These are phyloP conservation scores for Callinectes sapidus DNA, from an alignment of 2,888 invertebrate species.

Conservation along the genomic window DNA sequence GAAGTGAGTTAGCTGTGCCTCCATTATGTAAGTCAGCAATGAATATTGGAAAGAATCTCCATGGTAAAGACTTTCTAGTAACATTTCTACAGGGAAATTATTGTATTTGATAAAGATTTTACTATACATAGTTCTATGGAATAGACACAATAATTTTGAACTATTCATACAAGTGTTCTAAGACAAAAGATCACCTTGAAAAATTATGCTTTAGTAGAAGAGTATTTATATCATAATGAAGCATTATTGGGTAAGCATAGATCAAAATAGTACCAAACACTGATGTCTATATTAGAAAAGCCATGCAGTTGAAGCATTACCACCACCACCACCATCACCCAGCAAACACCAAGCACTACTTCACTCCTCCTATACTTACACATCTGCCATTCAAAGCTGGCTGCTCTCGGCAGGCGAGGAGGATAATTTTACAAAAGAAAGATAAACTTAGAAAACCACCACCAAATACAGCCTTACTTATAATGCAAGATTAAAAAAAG, in stretches of 20 bases:
- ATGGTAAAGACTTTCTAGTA: neutral
- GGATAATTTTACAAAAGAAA: slow-evolving; percentile 64
- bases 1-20: too few species aligned
- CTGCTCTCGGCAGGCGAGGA: slow-evolving; percentile 77
- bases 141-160: neutral
- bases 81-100: neutral
- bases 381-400: slow-evolving; percentile 82
- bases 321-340: too few species aligned
- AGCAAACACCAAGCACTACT: slow-evolving; percentile 43
- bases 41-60: too few species aligned
- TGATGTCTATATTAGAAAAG: neutral
- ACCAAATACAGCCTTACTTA: slow-evolving; percentile 57
- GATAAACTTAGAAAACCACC: slow-evolving; percentile 67
- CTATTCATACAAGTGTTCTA: neutral
- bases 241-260: neutral
- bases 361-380: slow-evolving; percentile 74
- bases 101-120: neutral
- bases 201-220: neutral
- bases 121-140: neutral
- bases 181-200: neutral
- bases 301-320: neutral
- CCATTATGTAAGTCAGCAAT: too few species aligned
- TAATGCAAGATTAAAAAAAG: slow-evolving; percentile 47
- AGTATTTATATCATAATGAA: slow-evolving; percentile 1
- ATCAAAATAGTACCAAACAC: neutral